Evolutionary conservation across 2,113 vertebrate genomes (phyloP).

Genomic region (Corythornis cristatus): DNA sequence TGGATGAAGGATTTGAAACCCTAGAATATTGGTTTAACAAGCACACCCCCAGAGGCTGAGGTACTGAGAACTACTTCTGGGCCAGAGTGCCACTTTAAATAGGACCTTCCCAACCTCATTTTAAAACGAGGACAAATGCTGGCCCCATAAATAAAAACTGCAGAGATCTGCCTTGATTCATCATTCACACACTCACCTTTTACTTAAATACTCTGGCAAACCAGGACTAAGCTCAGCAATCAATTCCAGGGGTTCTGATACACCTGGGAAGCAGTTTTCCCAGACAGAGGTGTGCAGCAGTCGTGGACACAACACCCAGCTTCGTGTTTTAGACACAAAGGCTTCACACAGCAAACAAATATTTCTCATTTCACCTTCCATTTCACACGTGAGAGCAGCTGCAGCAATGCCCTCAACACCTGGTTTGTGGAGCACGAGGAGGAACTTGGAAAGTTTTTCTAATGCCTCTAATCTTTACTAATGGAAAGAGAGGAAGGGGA

Average conservation of each 20-base stretch:
- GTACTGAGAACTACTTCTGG: background rate
- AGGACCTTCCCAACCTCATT: constrained; percentile 45
- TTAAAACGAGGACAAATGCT: constrained; percentile 25
- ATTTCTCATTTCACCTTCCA: background rate
- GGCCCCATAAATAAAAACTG: background rate
- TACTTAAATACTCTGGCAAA: background rate
- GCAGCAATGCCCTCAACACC: background rate
- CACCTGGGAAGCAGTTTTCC: background rate
- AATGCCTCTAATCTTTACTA: background rate
- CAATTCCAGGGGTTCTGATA: background rate
- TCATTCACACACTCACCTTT: background rate
- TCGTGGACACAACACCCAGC: background rate
- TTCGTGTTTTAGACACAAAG: background rate
- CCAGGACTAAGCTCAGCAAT: background rate
- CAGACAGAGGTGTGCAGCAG: background rate
- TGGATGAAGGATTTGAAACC: background rate
- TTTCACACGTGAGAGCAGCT: background rate
- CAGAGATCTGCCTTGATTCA: background rate
- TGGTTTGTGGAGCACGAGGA: background rate
- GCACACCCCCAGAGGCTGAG: background rate
- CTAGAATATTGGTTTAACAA: background rate
- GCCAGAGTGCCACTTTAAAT: background rate
- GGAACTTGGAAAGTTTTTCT: background rate
- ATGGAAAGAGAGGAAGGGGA: background rate
- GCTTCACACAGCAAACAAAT: background rate